Conservation (phyloP, 2,888 invertebrate species). For the Sericinus montela region DNA sequence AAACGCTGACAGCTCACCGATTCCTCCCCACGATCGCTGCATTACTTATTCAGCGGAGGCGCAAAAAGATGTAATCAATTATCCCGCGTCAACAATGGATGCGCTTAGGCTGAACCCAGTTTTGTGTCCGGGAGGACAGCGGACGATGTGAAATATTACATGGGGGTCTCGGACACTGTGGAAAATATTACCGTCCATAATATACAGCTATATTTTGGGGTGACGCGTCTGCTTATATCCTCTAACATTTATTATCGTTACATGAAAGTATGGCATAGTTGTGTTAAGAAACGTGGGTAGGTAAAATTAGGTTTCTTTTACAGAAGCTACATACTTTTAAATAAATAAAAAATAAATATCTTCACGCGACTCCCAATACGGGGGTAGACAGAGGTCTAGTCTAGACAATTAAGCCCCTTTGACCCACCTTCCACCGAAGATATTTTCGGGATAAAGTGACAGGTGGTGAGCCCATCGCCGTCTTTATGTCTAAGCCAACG, state of each 20-base stretch:
- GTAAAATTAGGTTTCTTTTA: too few relatives aligned
- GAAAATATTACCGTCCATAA: conserved; percentile 1
- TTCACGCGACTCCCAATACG: too few relatives aligned
- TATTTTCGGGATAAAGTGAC: too few relatives aligned
- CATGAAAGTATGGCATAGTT: too few relatives aligned
- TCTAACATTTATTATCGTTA: neutral
- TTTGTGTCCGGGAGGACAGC: conserved; percentile 1
- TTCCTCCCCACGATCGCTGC: conserved; percentile 12
- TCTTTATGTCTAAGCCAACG: too few relatives aligned
- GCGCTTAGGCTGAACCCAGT: conserved; percentile 1
- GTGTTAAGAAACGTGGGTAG: too few relatives aligned
- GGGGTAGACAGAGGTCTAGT: too few relatives aligned
- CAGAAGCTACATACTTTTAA: too few relatives aligned
- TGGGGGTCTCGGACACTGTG: conserved; percentile 5
- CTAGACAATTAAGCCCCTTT: too few relatives aligned
- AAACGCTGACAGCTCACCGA: conserved; percentile 11
- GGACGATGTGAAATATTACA: conserved; percentile 10
- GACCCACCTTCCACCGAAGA: too few relatives aligned
- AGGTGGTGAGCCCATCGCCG: too few relatives aligned
- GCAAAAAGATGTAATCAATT: conserved; percentile 24
- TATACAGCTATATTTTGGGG: conserved; percentile 5
- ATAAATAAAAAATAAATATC: too few relatives aligned
- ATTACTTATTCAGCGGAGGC: conserved; percentile 16
- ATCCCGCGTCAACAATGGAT: conserved; percentile 22
- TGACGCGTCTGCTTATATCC: neutral